Evolutionary conservation across 92 coral and sea anemone genomes (phyloP).

Genomic region (Scolanthus callimorphus): DNA sequence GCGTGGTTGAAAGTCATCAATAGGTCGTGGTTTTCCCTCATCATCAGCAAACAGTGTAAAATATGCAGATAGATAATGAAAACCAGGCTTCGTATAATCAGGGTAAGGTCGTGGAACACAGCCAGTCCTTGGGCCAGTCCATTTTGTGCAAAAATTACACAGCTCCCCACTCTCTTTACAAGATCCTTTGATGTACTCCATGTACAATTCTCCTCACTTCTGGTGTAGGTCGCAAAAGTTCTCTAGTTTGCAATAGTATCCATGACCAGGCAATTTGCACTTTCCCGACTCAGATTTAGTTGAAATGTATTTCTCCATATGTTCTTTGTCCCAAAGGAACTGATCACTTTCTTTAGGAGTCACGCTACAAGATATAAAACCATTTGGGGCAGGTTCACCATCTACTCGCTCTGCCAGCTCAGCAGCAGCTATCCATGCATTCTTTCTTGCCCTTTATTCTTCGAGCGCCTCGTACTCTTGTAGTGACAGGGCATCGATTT

Average conservation of each 20-base stretch:
- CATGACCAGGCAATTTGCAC: slow-evolving; percentile 30
- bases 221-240: slow-evolving; percentile 9
- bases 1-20: slow-evolving; percentile 56
- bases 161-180: slow-evolving; percentile 24
- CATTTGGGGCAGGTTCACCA: slow-evolving; percentile 70
- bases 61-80: slow-evolving; percentile 45
- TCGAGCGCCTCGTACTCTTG: slow-evolving; percentile 55
- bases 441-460: slow-evolving; percentile 43
- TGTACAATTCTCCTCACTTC: slow-evolving; percentile 38
- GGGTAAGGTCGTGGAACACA: slow-evolving; percentile 61
- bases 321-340: slow-evolving; percentile 26
- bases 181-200: slow-evolving; percentile 43
- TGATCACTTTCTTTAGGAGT: slow-evolving; percentile 31
- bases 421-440: slow-evolving; percentile 57
- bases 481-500: slow-evolving; percentile 50
- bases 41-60: slow-evolving; percentile 26
- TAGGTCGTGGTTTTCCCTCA: slow-evolving; percentile 14
- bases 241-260: slow-evolving; percentile 20
- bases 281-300: slow-evolving; percentile 28
- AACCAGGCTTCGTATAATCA: slow-evolving; percentile 31
- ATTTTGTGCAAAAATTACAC: slow-evolving; percentile 42
- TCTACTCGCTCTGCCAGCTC: slow-evolving; percentile 56
- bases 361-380: slow-evolving; percentile 27
- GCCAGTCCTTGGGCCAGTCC: slow-evolving; percentile 39
- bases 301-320: slow-evolving; percentile 23